Conservation (phyloP, 2,797 vertebrate genomes). For the Fringilla coelebs region DNA sequence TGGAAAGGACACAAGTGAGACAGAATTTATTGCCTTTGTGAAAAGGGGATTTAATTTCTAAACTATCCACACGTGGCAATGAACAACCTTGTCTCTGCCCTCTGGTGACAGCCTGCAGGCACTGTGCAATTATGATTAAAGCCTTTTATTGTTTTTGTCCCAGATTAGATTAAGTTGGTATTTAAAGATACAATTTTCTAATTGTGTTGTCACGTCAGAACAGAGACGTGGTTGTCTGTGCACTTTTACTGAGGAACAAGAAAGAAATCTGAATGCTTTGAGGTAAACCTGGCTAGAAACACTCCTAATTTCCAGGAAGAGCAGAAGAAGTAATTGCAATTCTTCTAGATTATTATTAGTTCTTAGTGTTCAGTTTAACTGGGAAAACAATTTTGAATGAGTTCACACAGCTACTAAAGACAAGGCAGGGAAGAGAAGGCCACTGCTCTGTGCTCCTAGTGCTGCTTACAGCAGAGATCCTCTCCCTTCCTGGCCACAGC, state of each 20-base stretch:
- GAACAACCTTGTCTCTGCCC: conserved; percentile 61
- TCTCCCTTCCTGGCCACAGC: background rate
- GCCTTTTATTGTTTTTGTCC: conserved; percentile 57
- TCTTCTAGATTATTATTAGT: background rate
- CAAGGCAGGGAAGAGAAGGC: background rate
- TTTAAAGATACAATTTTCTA: conserved; percentile 63
- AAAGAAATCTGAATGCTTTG: background rate
- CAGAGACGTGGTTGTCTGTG: background rate
- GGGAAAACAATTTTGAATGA: background rate
- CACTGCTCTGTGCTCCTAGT: background rate
- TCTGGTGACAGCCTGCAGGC: conserved; percentile 55
- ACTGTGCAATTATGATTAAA: conserved; percentile 53
- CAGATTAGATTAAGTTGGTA: conserved; percentile 61
- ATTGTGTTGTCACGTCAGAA: background rate
- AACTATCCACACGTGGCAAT: conserved; percentile 31
- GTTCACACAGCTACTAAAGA: background rate
- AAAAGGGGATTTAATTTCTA: conserved; percentile 59
- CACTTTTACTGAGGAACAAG: background rate
- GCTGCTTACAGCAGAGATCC: background rate
- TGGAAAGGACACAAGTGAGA: conserved; percentile 50
- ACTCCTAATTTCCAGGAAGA: background rate
- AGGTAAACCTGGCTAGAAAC: background rate
- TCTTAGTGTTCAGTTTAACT: background rate
- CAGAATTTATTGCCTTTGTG: conserved; percentile 51
- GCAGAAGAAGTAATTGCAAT: background rate